Evolutionary conservation across 2,113 vertebrate species (phyloP).

Genomic region (Harpagus bidentatus): DNA sequence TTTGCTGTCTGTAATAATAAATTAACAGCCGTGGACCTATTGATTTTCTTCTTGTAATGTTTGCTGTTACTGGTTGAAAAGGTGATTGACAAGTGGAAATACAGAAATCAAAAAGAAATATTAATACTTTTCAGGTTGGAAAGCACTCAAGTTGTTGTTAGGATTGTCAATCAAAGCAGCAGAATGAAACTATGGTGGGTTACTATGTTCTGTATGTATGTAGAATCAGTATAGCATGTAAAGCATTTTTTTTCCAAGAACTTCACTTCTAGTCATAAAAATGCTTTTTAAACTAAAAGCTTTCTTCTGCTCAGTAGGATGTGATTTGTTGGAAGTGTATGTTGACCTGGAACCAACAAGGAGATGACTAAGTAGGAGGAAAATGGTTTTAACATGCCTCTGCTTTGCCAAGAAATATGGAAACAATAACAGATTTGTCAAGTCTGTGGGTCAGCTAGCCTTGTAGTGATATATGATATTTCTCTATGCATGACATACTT

Average conservation of each 20-base stretch:
- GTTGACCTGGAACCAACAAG: slow-evolving; percentile 46
- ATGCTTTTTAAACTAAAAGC: slow-evolving; percentile 3
- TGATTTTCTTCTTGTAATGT: neutral
- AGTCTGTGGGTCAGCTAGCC: slow-evolving; percentile 17
- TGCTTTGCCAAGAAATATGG: slow-evolving; percentile 48
- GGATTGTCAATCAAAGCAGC: neutral
- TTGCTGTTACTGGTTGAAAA: neutral
- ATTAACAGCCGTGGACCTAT: neutral
- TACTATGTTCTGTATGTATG: neutral
- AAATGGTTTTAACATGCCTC: slow-evolving; percentile 53
- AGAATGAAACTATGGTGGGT: neutral
- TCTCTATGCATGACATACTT: neutral
- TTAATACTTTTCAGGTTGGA: neutral
- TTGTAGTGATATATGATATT: slow-evolving; percentile 36
- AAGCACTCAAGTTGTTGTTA: neutral
- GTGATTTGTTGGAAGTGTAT: slow-evolving; percentile 33
- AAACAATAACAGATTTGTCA: slow-evolving; percentile 57
- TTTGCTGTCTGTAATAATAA: neutral
- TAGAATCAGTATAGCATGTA: neutral
- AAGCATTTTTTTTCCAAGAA: neutral
- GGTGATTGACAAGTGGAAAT: neutral
- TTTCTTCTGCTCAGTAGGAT: slow-evolving; percentile 49
- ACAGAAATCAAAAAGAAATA: neutral
- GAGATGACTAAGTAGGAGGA: slow-evolving; percentile 55
- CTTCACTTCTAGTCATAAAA: neutral